phyloP scores from a whole-genome alignment of 2,797 vertebrate genomes.

The Melanotaenia boesemani region DNA sequence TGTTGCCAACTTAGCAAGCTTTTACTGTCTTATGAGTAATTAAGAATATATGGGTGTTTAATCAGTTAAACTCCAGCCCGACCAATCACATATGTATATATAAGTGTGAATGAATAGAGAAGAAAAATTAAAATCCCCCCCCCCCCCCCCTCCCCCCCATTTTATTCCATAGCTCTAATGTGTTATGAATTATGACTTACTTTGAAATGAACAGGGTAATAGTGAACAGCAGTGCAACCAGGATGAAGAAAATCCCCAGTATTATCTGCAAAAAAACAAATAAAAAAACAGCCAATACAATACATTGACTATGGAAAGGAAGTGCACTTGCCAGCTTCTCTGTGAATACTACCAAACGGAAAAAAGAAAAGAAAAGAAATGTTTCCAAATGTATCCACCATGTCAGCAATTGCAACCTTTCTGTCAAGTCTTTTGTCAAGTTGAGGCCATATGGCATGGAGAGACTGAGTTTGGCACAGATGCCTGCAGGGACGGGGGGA shows the following conservation, averaged over 20 bases:
- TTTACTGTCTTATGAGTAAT: too few relatives aligned
- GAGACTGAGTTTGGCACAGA: slow-evolving; percentile 61
- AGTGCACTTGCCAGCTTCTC: background rate
- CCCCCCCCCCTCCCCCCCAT: too few relatives aligned
- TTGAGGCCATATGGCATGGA: slow-evolving; percentile 74
- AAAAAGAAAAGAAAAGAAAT: slow-evolving; percentile 8
- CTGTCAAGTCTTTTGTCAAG: slow-evolving; percentile 63
- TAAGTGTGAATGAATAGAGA: too few relatives aligned
- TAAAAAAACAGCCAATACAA: slow-evolving; percentile 32
- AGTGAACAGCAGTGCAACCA: slow-evolving; percentile 94
- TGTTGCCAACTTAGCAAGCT: too few relatives aligned
- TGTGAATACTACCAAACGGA: background rate
- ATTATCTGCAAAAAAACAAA: slow-evolving; percentile 84
- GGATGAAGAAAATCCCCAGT: slow-evolving; percentile 93
- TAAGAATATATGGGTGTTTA: too few relatives aligned
- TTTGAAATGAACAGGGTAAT: slow-evolving; percentile 96
- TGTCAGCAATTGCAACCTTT: slow-evolving; percentile 48
- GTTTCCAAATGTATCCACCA: slow-evolving; percentile 24
- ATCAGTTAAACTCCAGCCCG: too few relatives aligned
- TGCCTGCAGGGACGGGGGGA: slow-evolving; percentile 60
- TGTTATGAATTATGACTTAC: slow-evolving; percentile 84
- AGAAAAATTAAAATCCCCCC: background rate
- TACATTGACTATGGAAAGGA: background rate
- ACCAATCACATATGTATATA: too few relatives aligned
- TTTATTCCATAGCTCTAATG: background rate